Evolutionary conservation across 2,113 vertebrate genomes (phyloP).

Genomic region (Calyptomena viridis): DNA sequence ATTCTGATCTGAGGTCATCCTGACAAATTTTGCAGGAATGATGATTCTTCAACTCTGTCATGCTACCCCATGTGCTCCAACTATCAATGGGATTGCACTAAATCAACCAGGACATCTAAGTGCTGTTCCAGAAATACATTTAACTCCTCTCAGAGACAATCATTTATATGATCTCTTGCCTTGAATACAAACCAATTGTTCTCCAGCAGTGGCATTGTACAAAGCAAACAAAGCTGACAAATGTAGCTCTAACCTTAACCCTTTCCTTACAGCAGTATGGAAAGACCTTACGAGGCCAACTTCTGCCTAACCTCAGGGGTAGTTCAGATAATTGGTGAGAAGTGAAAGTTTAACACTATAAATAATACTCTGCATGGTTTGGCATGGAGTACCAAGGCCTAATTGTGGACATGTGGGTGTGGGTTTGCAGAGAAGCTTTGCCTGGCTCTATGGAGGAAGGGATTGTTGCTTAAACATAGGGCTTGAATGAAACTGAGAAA

Average conservation of each 20-base stretch:
- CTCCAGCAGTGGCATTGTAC: neutral
- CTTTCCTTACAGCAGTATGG: neutral
- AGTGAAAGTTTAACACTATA: constrained; percentile 22
- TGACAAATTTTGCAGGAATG: constrained; percentile 61
- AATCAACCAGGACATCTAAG: constrained; percentile 39
- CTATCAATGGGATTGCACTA: constrained; percentile 54
- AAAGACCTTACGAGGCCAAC: neutral
- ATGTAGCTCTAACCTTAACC: neutral
- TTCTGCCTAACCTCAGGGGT: neutral
- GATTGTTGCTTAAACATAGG: neutral
- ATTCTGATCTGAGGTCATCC: constrained; percentile 60
- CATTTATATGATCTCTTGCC: neutral
- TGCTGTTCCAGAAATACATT: constrained; percentile 36
- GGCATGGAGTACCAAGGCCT: neutral
- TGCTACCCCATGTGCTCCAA: neutral
- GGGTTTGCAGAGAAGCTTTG: neutral
- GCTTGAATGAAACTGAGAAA: neutral
- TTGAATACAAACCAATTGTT: neutral
- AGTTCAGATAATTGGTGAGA: constrained; percentile 13
- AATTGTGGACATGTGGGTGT: neutral
- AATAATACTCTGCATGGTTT: neutral
- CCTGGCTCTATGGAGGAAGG: neutral
- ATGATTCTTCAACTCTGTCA: constrained; percentile 43
- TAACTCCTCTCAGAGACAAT: constrained; percentile 46
- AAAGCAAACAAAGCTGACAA: constrained; percentile 7